phyloP scores from a whole-genome alignment of 2,113 vertebrate genomes.

The Crotophaga sulcirostris region DNA sequence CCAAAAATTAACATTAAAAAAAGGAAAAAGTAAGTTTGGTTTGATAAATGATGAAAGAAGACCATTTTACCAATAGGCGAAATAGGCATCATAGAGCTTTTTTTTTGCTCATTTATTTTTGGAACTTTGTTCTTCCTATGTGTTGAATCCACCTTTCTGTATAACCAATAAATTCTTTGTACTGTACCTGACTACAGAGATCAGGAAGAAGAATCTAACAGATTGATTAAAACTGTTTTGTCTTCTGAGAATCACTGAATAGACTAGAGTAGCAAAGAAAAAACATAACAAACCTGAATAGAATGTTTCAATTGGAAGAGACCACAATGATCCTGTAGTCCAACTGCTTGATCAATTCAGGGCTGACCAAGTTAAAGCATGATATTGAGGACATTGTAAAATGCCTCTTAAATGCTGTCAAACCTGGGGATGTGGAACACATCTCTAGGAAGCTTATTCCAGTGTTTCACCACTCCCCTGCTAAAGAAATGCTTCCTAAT shows the following conservation, averaged over 20 bases:
- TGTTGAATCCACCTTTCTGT: not conserved
- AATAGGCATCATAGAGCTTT: not conserved
- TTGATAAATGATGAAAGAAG: not conserved
- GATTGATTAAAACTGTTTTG: not conserved
- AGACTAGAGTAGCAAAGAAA: too few species aligned
- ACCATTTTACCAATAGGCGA: not conserved
- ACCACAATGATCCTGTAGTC: not conserved
- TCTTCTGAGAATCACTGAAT: not conserved
- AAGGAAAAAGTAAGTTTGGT: rapidly evolving
- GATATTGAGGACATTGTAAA: not conserved
- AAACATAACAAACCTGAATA: not conserved
- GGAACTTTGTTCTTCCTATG: not conserved
- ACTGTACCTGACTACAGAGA: not conserved
- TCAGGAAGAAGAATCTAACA: not conserved
- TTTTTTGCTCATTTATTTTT: not conserved
- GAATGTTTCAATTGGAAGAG: not conserved
- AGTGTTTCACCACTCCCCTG: not conserved
- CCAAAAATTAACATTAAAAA: not conserved
- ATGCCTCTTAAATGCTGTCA: not conserved
- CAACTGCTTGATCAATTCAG: not conserved
- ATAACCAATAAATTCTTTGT: not conserved
- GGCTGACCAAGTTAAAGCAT: not conserved
- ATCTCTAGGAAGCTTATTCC: not conserved
- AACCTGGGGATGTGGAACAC: not conserved
- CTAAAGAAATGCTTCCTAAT: not conserved